A percentile compares a stretch with the other conserved stretches of the same genome.
These are phyloP conservation scores for Ophion obscuratus DNA, from an alignment of 2,888 invertebrate species.

Conservation along the genomic window DNA sequence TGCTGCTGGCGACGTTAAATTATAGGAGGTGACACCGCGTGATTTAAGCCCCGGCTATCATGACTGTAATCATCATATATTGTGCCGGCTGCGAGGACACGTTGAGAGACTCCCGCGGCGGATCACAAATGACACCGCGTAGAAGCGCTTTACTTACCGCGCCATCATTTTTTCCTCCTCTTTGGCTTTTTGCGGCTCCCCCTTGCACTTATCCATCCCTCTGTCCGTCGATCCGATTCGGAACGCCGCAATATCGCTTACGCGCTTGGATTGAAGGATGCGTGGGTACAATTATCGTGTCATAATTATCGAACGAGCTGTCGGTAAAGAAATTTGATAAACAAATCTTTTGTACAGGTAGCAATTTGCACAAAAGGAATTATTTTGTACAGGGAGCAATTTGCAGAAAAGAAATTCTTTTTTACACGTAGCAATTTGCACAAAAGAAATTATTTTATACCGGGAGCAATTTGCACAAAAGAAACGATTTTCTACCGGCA, in stretches of 20 bases:
- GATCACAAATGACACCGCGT: constrained; percentile 62
- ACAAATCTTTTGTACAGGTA: background rate
- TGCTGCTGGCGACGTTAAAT: constrained; percentile 66
- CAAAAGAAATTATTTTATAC: no score
- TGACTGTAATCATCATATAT: constrained; percentile 73
- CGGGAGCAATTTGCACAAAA: no score
- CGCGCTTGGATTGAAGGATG: background rate
- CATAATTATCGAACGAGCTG: constrained; percentile 28
- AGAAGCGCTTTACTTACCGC: constrained; percentile 62
- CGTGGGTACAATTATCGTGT: constrained; percentile 12
- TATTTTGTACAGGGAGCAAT: no score
- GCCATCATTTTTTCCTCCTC: constrained; percentile 54
- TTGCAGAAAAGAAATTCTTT: no score
- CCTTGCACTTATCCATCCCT: background rate
- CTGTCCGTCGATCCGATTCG: background rate
- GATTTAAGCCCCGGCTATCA: constrained; percentile 70
- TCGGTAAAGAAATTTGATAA: background rate
- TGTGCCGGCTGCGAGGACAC: constrained; percentile 66
- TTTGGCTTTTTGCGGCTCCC: constrained; percentile 20
- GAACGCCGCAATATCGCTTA: background rate
- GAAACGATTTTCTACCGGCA: no score
- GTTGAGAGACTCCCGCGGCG: constrained; percentile 63
- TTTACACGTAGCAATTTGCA: no score
- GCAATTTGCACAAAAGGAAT: no score
- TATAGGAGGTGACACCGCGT: constrained; percentile 70